These are phyloP conservation scores for Nephila pilipes DNA, from an alignment of 1,140 invertebrate genomes.

Conservation along the genomic window DNA sequence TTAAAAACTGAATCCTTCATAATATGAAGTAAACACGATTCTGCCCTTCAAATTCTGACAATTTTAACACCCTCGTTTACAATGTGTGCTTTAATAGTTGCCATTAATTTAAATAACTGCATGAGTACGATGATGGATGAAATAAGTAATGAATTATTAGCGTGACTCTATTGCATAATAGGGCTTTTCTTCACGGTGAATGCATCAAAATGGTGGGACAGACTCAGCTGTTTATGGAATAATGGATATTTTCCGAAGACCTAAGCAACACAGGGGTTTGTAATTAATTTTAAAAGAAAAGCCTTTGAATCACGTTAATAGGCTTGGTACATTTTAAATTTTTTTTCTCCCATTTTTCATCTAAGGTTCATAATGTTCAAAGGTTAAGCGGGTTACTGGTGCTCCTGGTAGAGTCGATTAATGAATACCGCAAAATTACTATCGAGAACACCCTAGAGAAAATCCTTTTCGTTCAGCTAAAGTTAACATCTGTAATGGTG, in stretches of 20 bases:
- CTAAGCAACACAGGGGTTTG: not conserved
- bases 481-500: too few species aligned
- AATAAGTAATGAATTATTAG: not conserved
- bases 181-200: not conserved
- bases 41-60: not conserved
- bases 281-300: constrained; percentile 18
- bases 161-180: not conserved
- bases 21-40: not conserved
- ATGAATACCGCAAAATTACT: not conserved
- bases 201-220: not conserved
- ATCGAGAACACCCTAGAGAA: too few species aligned
- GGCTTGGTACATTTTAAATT: not conserved
- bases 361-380: not conserved
- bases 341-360: not conserved
- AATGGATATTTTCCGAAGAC: not conserved
- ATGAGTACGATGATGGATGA: not conserved
- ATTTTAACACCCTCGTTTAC: not conserved
- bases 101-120: constrained; percentile 2
- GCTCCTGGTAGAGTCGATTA: not conserved
- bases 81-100: not conserved
- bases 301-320: not conserved
- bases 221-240: not conserved
- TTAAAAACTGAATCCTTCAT: not conserved
- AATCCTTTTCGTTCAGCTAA: too few species aligned
- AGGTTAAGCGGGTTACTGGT: not conserved